Base-by-base conservation (phyloP, 2,888 invertebrate genomes). In the Cremastinae sp. region DNA sequence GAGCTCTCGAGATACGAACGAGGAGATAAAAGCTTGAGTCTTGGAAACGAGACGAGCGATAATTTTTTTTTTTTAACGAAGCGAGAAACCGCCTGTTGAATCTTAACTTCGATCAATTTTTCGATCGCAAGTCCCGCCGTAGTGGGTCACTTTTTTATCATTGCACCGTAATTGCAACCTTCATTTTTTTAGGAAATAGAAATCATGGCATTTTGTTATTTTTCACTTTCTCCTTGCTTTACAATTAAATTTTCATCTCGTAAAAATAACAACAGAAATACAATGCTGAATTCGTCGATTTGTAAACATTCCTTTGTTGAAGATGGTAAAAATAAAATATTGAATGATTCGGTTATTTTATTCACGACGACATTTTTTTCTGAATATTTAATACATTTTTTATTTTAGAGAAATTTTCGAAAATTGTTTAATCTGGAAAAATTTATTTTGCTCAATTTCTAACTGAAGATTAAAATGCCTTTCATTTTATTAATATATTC, bases 391-490 rank as follows among this genome's bases (percentile, higher is more conserved):
- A n/a, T n/a, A n/a, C n/a, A n/a, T n/a, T n/a, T n/a, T n/a, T n/a
- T n/a, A n/a, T n/a, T n/a, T n/a, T n/a, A n/a, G n/a, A n/a, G n/a
- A n/a, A n/a, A n/a, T n/a, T n/a, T n/a, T n/a, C n/a, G n/a, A n/a
- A n/a, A n/a, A n/a, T n/a, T n/a, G n/a, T n/a, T n/a, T n/a, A n/a
- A n/a, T n/a, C n/a, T n/a, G n/a, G n/a, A n/a, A n/a, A n/a, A n/a
- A n/a, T n/a, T n/a, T n/a, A n/a, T n/a, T n/a, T n/a, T n/a, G 53
- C 39, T 53, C 20, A 22, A 8, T 59, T 35, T 47, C n/a, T 56
- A 59, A 22, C 51, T 55, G 61, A 9, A 12, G 41, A 61, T 47
- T 53, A 49, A 45, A 10, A 66, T 56, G 65, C 45, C 16, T 49
- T 74, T 69, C 51, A 18, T 74, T 70, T 18, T 3, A 49, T 61